These are phyloP conservation scores for Poeciliopsis turrubarensis DNA, from an alignment of 2,113 vertebrate species.

Conservation along the genomic window DNA sequence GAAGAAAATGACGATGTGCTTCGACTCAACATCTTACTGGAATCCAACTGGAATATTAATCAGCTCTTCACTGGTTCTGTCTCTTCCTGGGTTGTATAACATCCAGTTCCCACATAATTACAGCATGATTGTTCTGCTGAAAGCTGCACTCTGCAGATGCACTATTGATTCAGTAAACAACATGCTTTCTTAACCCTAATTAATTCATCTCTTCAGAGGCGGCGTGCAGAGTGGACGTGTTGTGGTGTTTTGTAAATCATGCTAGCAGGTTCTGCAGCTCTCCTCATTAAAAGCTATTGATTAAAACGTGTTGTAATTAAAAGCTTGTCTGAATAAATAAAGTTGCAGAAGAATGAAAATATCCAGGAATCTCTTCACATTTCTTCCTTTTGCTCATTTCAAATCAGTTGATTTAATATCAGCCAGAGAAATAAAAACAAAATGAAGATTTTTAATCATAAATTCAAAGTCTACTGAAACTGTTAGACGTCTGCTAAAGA, in stretches of 20 bases:
- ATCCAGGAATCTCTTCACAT: neutral
- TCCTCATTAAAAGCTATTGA: neutral
- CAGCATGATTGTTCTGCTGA: constrained; percentile 6
- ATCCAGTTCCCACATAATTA: constrained; percentile 16
- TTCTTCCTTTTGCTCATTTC: neutral
- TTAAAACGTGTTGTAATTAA: neutral
- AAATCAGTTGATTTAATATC: neutral
- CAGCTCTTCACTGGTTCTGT: constrained; percentile 10
- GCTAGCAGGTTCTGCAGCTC: neutral
- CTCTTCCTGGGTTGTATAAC: neutral
- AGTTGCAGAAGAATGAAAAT: neutral
- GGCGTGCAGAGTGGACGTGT: neutral
- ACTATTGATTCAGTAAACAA: constrained; percentile 15
- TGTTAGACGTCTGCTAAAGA: too few species aligned
- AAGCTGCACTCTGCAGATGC: neutral
- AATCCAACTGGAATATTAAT: constrained; percentile 28
- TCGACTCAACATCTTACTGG: constrained; percentile 23
- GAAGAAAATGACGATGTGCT: constrained; percentile 16
- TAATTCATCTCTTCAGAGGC: neutral
- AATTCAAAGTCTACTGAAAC: too few species aligned
- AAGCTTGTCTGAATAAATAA: neutral
- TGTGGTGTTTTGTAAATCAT: neutral
- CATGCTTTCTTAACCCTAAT: constrained; percentile 9
- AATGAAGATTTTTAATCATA: too few species aligned
- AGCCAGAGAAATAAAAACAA: too few species aligned